Evolutionary conservation across 2,888 invertebrate species (phyloP).

Genomic region (Leptinotarsa rubiginosa): DNA sequence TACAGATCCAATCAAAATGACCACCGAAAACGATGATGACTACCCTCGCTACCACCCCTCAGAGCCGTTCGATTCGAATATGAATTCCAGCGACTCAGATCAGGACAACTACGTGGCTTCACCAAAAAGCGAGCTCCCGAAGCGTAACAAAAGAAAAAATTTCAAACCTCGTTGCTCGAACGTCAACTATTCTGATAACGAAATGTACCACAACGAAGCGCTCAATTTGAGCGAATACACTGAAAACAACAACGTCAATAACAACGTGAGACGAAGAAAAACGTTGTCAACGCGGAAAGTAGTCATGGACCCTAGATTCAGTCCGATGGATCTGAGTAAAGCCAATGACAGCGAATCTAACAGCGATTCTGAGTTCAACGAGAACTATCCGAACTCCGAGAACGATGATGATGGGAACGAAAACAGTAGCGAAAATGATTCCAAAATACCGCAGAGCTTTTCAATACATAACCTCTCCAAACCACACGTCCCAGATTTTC

Average conservation of each 20-base stretch:
- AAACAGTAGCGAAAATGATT: slow-evolving; percentile 55
- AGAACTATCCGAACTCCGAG: slow-evolving; percentile 61
- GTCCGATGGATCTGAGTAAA: slow-evolving; percentile 64
- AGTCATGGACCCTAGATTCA: slow-evolving; percentile 55
- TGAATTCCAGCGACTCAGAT: slow-evolving; percentile 70
- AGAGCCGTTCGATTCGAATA: slow-evolving; percentile 56
- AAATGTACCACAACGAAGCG: slow-evolving; percentile 50
- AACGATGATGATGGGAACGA: slow-evolving; percentile 66
- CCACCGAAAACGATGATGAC: slow-evolving; percentile 58
- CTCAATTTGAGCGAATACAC: slow-evolving; percentile 51
- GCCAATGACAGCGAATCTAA: slow-evolving; percentile 61
- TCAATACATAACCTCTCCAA: slow-evolving; percentile 64
- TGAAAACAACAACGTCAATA: slow-evolving; percentile 62
- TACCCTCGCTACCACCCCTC: slow-evolving; percentile 56
- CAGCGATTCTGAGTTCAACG: slow-evolving; percentile 59
- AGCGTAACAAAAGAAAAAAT: slow-evolving; percentile 82
- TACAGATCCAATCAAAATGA: slow-evolving; percentile 64
- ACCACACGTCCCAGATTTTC: slow-evolving; percentile 60
- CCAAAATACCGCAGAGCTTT: slow-evolving; percentile 59
- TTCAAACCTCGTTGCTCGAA: slow-evolving; percentile 80
- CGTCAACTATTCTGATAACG: slow-evolving; percentile 68
- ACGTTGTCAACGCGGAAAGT: slow-evolving; percentile 58
- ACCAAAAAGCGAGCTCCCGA: slow-evolving; percentile 70
- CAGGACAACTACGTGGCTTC: slow-evolving; percentile 60
- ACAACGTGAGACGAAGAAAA: slow-evolving; percentile 59